phyloP scores from a whole-genome alignment of 1,140 invertebrate genomes.

The Lucilia cuprina region DNA sequence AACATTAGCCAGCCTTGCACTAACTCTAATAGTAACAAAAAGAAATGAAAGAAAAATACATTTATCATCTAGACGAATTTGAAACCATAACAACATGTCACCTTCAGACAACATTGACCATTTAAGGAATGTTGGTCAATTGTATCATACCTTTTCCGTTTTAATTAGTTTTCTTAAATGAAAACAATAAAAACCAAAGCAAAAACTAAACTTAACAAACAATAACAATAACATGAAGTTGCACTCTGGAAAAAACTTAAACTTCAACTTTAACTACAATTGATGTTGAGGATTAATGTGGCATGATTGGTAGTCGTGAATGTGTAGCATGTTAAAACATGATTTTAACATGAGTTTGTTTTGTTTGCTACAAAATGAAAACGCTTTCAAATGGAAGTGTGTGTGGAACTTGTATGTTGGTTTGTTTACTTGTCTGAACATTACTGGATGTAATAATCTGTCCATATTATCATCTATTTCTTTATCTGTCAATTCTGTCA shows the following conservation, averaged over 20 bases:
- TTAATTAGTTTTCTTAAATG: conserved; percentile 24
- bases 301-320: not conserved
- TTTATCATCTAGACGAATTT: not conserved
- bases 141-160: conserved; percentile 34
- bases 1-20: too few relatives aligned
- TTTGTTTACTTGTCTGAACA: not conserved
- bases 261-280: not conserved
- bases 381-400: not conserved
- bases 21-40: too few relatives aligned
- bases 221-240: not conserved
- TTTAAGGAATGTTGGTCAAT: conserved; percentile 29
- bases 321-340: conserved; percentile 2
- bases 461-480: conserved; percentile 28
- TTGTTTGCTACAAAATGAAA: not conserved
- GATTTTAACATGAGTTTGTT: conserved; percentile 15
- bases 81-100: conserved; percentile 1
- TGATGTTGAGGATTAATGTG: conserved; percentile 8
- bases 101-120: not conserved
- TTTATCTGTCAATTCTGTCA: conserved; percentile 31
- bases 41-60: too few relatives aligned
- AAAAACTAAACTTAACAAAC: not conserved
- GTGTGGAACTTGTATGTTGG: not conserved
- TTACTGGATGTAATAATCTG: conserved; percentile 25
- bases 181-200: not conserved
- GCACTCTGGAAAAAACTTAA: not conserved